Base-by-base conservation (phyloP, 2,113 vertebrate genomes). In the Gasterosteus nipponicus region DNA sequence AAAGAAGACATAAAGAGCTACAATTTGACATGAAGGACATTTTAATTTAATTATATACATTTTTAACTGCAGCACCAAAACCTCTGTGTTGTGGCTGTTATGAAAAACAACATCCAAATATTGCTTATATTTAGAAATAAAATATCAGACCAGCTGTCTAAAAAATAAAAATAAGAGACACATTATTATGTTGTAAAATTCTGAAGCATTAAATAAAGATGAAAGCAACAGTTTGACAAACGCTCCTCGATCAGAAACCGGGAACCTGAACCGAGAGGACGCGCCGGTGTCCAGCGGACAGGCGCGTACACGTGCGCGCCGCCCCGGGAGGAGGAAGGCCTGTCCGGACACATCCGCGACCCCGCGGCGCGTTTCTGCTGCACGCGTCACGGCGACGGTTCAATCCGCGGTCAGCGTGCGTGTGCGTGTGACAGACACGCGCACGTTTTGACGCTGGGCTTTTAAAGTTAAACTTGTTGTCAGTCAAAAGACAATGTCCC, bases 351-450 rank as follows among this genome's bases (percentile, higher is more conserved):
- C 89, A 86, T 91, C 90, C 84, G 62, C 82, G 41, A 75, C 85
- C 90, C 88, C 86, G 91, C 87, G 86, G 87, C 87, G 87, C 86
- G 88, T 87, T 87, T 84, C 85, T 92, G 82, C 85, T 87, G 67
- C 86, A 86, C 87, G 84, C 90, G 89, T 91, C 89, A 88, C 76
- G 63, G 84, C 84, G 80, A 86, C 86, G 86, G 89, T 92, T 92
- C 91, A 93, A 77, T 86, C 38, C 73, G 81, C 83, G 89, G 90
- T 87, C 86, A 88, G 56, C 41, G 74, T 44, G 65, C 41, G 84
- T 56, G 54, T 59, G 54, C 51, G 47, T 33, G 66, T 41, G 10
- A 18, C 6, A 65, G 38, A 33, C 33, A 42, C 42, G 63, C 47
- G 42, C n/a, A 59, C 14, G 12, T 51, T 77, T 57, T 49, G 16